phyloP scores from a whole-genome alignment of 2,888 invertebrate genomes.

The Formica aserva region DNA sequence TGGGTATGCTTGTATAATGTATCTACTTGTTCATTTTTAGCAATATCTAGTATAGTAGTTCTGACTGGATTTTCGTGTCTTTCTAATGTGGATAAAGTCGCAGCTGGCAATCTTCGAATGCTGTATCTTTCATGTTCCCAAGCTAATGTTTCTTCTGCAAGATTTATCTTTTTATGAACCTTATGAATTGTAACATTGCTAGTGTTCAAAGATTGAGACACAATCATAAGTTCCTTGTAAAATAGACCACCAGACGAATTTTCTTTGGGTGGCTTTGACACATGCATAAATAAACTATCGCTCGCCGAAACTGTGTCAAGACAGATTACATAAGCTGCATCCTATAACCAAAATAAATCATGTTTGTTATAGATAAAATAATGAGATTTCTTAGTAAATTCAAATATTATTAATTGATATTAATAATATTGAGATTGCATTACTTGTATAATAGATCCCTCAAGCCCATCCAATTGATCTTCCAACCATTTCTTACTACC shows the following conservation, averaged over 20 bases:
- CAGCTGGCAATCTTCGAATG: slow-evolving; percentile 95
- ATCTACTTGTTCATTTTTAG: slow-evolving; percentile 87
- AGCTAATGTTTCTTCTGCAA: slow-evolving; percentile 95
- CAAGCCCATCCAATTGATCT: slow-evolving; percentile 94
- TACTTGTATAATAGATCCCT: slow-evolving; percentile 91
- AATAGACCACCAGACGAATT: slow-evolving; percentile 91
- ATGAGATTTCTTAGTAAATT: neutral
- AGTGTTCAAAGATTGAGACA: slow-evolving; percentile 86
- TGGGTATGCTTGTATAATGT: slow-evolving; percentile 90
- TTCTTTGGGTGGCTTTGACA: slow-evolving; percentile 97
- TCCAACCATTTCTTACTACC: slow-evolving; percentile 98
- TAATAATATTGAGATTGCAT: slow-evolving; percentile 14
- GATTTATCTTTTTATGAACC: slow-evolving; percentile 98
- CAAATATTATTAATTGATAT: slow-evolving; percentile 16
- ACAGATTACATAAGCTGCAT: slow-evolving; percentile 96
- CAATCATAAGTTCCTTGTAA: slow-evolving; percentile 88
- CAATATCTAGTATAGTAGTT: slow-evolving; percentile 89
- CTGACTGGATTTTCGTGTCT: slow-evolving; percentile 89
- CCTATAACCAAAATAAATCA: slow-evolving; percentile 87
- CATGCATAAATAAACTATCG: slow-evolving; percentile 93
- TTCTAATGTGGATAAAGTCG: slow-evolving; percentile 94
- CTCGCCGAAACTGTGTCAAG: slow-evolving; percentile 92
- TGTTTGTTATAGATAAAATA: neutral
- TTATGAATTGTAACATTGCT: slow-evolving; percentile 88
- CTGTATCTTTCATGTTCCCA: slow-evolving; percentile 99